A percentile compares a stretch with the other conserved stretches of the same genome.
Evolutionary conservation across 2,888 invertebrate genomes (phyloP).

Genomic region (Congeria kusceri): DNA sequence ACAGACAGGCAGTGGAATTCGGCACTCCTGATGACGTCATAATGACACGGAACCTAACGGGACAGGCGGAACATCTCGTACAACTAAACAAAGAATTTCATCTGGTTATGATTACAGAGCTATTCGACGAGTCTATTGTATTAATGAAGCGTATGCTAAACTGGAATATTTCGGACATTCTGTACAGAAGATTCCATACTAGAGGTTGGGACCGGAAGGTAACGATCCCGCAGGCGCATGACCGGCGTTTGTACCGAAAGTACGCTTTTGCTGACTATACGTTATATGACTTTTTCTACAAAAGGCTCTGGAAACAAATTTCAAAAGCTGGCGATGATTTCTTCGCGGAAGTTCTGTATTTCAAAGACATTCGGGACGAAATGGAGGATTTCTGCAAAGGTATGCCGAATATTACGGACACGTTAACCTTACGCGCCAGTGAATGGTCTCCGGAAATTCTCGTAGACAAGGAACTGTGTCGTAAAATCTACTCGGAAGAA

Average conservation of each 20-base stretch:
- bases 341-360: slow-evolving; percentile 62
- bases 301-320: slow-evolving; percentile 61
- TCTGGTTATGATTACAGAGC: slow-evolving; percentile 72
- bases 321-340: slow-evolving; percentile 55
- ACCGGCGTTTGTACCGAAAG: slow-evolving; percentile 45
- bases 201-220: slow-evolving; percentile 61
- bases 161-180: slow-evolving; percentile 69
- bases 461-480: slow-evolving; percentile 48
- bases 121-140: slow-evolving; percentile 74
- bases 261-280: slow-evolving; percentile 63
- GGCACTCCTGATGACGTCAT: slow-evolving; percentile 63
- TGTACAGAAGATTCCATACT: slow-evolving; percentile 62
- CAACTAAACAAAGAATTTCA: slow-evolving; percentile 69
- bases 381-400: slow-evolving; percentile 63
- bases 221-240: slow-evolving; percentile 52
- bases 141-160: slow-evolving; percentile 68
- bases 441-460: slow-evolving; percentile 43
- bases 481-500: slow-evolving; percentile 45
- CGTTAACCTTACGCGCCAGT: slow-evolving; percentile 33
- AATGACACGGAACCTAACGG: slow-evolving; percentile 32
- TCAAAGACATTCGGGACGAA: slow-evolving; percentile 59
- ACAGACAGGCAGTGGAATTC: slow-evolving; percentile 68
- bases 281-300: slow-evolving; percentile 64
- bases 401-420: slow-evolving; percentile 47
- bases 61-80: slow-evolving; percentile 60